A percentile compares a stretch with the other conserved stretches of the same genome.
phyloP scores from a whole-genome alignment of 2,797 vertebrate genomes.

The Pipistrellus pygmaeus region DNA sequence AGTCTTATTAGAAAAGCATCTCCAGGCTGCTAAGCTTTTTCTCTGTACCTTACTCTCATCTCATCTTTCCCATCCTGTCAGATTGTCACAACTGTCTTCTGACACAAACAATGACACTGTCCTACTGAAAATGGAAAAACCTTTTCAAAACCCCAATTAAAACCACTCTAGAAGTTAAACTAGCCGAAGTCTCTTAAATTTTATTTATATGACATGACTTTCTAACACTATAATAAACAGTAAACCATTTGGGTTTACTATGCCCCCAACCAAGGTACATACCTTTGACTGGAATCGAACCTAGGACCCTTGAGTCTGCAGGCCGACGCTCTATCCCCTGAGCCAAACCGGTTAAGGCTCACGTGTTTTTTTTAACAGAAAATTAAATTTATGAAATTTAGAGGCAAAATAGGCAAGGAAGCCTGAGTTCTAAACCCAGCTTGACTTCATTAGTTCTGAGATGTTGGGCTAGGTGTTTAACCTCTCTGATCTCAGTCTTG shows the following conservation, averaged over 20 bases:
- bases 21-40: not conserved
- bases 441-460: not conserved
- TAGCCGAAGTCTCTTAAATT: not conserved
- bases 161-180: not conserved
- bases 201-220: constrained; percentile 4
- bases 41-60: not conserved
- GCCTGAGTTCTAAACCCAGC: not conserved
- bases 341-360: no score
- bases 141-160: constrained; percentile 32
- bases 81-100: not conserved
- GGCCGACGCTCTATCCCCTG: no score
- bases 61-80: not conserved
- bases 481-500: not conserved
- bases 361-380: not conserved
- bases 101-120: not conserved
- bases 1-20: not conserved
- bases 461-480: not conserved
- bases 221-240: not conserved
- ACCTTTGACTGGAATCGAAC: no score
- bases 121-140: constrained; percentile 19
- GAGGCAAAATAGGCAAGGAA: not conserved
- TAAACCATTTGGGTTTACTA: not conserved
- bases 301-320: no score
- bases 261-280: no score
- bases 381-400: constrained; percentile 6